Evolutionary conservation across 1,140 invertebrate genomes (phyloP).

Genomic region (Sipha flava): DNA sequence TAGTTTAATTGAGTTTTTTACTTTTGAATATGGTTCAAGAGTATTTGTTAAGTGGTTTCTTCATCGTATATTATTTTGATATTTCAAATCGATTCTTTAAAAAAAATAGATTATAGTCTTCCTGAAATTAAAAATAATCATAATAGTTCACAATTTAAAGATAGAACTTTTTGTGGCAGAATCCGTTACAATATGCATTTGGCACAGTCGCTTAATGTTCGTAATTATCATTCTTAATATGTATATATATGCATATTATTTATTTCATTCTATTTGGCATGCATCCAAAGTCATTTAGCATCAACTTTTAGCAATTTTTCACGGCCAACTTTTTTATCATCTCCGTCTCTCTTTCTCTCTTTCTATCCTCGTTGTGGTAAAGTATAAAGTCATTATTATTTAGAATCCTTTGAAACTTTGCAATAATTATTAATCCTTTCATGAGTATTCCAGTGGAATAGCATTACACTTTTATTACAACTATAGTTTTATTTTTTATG

Average conservation of each 20-base stretch:
- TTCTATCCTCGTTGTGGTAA: background rate
- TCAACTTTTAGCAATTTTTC: conserved; percentile 29
- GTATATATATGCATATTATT: background rate
- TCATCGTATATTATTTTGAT: too few relatives aligned
- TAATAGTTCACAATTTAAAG: background rate
- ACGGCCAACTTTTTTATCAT: conserved; percentile 18
- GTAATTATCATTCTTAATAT: conserved; percentile 12
- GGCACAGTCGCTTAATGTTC: conserved; percentile 16
- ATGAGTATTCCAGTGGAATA: conserved; percentile 7
- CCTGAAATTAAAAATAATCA: background rate
- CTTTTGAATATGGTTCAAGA: too few relatives aligned
- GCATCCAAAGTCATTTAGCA: conserved; percentile 22
- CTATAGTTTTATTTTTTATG: background rate
- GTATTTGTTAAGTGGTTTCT: too few relatives aligned
- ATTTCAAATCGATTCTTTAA: too few relatives aligned
- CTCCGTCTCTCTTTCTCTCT: too few relatives aligned
- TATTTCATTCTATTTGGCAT: conserved; percentile 19
- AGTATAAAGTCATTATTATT: conserved; percentile 16
- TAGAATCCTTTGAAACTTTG: conserved; percentile 24
- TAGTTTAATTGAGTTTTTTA: too few relatives aligned
- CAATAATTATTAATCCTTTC: conserved; percentile 30
- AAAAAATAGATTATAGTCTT: too few relatives aligned
- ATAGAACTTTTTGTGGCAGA: background rate
- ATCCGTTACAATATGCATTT: conserved; percentile 27
- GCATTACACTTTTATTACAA: conserved; percentile 20